Percentiles rank a stretch among this genome's conserved stretches.
These are phyloP conservation scores for Hypotaenidia okinawae DNA, from an alignment of 2,797 vertebrate genomes.

Conservation along the genomic window DNA sequence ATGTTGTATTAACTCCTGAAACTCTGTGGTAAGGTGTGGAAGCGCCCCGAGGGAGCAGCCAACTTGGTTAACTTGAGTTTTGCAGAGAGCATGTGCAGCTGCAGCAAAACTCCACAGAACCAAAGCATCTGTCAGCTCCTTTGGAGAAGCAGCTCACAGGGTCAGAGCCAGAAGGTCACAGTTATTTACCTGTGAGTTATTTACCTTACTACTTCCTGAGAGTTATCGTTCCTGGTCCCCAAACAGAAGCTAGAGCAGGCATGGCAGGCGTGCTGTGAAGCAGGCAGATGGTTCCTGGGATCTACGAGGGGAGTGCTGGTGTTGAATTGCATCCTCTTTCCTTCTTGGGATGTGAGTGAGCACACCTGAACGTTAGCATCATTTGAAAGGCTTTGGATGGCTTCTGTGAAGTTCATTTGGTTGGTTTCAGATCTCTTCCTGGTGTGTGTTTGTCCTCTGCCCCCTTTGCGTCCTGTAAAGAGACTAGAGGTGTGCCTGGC, in stretches of 20 bases:
- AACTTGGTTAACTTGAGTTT: rapidly evolving
- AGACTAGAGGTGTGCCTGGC: background rate
- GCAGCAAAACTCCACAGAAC: background rate
- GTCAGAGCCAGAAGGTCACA: background rate
- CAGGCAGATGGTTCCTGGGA: background rate
- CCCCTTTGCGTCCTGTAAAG: background rate
- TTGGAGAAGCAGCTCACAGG: background rate
- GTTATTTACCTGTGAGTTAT: background rate
- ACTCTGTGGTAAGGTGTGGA: rapidly evolving
- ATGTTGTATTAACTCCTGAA: background rate
- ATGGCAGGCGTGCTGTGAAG: background rate
- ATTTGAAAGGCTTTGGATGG: background rate
- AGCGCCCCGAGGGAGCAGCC: background rate
- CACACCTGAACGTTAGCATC: background rate
- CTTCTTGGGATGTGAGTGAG: background rate
- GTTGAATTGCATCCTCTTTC: background rate
- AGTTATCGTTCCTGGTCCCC: background rate
- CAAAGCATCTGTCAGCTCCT: background rate
- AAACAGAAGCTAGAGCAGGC: background rate
- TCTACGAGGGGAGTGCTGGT: background rate
- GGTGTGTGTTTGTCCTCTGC: background rate
- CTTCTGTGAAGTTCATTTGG: background rate
- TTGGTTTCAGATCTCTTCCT: background rate
- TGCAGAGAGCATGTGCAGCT: background rate
- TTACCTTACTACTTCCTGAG: background rate